Conservation (phyloP, 2,888 invertebrate genomes). For the Parnassius smintheus region DNA sequence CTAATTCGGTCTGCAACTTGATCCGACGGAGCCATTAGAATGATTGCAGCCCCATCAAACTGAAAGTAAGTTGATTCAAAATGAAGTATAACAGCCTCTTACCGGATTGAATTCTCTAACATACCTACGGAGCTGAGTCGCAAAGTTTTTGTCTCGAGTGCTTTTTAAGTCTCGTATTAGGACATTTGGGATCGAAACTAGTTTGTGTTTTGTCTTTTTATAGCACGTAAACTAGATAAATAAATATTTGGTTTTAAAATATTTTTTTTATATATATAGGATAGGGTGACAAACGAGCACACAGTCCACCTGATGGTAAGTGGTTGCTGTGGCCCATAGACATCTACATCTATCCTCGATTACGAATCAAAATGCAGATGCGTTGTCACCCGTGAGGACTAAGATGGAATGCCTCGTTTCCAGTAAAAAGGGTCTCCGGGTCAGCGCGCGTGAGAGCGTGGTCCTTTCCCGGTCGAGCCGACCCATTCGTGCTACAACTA, state of each 20-base stretch:
- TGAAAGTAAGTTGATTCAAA: slow-evolving; percentile 51
- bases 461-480: too few relatives aligned
- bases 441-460: too few relatives aligned
- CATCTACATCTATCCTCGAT: too few relatives aligned
- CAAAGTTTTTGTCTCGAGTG: slow-evolving; percentile 20
- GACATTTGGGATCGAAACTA: slow-evolving; percentile 8
- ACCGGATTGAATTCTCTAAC: slow-evolving; percentile 70
- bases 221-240: slow-evolving; percentile 2
- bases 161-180: slow-evolving; percentile 19
- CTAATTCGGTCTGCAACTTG: slow-evolving; percentile 68
- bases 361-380: too few relatives aligned
- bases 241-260: slow-evolving; percentile 5
- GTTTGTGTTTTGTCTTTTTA: slow-evolving; percentile 14
- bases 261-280: too few relatives aligned
- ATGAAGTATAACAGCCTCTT: slow-evolving; percentile 60
- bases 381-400: too few relatives aligned
- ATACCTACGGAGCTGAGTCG: slow-evolving; percentile 27
- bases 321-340: too few relatives aligned
- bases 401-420: too few relatives aligned
- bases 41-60: slow-evolving; percentile 65
- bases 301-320: too few relatives aligned
- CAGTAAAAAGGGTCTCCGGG: too few relatives aligned
- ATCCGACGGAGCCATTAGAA: slow-evolving; percentile 67
- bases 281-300: too few relatives aligned
- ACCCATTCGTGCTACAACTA: too few relatives aligned